Evolutionary conservation across 2,888 invertebrate genomes (phyloP), one percentile per base, ranked within the genome.

Genomic region (Oeneis ivallda): DNA sequence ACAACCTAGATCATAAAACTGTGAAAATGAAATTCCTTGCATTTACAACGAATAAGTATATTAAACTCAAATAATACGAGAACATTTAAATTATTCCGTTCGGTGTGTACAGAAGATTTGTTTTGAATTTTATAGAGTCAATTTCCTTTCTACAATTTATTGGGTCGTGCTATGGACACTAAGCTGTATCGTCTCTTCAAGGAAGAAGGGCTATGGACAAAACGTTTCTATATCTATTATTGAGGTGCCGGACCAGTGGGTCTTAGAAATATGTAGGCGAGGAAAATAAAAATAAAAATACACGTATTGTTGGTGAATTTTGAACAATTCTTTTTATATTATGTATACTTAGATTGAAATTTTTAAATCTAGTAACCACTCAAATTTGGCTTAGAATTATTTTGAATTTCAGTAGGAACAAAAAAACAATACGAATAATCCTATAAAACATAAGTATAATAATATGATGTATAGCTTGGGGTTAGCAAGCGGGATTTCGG

Each of bases 91-190:
- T 69, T 68, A 70, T 57, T 37, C 52, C 37, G 54, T 64, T 61
- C 37, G 47, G 53, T 10, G 34, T 58, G 11, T 47, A 58, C 41
- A n/a, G 62, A 65, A 64, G 43, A 65, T 67, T 63, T 50, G 54
- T 66, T 64, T 54, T 53, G 52, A 64, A 64, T 65, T 65, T 67
- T 70, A 68, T 61, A 49, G 62, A 58, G 39, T 34, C 60, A 63
- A 67, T 71, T 68, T 71, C 71, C 70, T 68, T 62, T 58, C 3
- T 9, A 57, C 41, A 64, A 69, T 66, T 69, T 71, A 69, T 71
- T 43, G 52, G n/a, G 17, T 39, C 56, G 39, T 19, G 26, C 19
- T 19, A 13, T 41, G 39, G 8, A 13, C 39, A 19, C 6, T 10
- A 19, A 56, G 41, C 7, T 19, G 10, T 19, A 41, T 10, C 2